Conservation (phyloP, 2,113 vertebrate species). For the Hiodon alosoides region DNA sequence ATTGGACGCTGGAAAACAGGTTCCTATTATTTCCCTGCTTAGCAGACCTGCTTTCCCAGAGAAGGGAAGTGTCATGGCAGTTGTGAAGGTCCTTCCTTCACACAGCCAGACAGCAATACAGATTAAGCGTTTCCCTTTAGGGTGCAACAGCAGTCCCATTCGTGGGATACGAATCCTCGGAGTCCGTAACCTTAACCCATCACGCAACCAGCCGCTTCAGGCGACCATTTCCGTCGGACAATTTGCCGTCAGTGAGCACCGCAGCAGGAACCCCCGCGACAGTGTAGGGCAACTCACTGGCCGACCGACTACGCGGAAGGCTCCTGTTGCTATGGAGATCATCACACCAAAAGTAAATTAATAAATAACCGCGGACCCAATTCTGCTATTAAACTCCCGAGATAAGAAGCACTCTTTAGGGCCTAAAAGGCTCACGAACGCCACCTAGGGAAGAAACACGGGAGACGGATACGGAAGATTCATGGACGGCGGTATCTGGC, state of each 20-base stretch:
- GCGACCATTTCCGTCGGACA: not conserved
- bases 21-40: too few relatives aligned
- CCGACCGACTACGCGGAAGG: not conserved
- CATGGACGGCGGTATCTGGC: too few relatives aligned
- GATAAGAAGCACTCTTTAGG: not conserved
- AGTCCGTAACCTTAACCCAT: too few relatives aligned
- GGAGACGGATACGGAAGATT: not conserved
- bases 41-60: too few relatives aligned
- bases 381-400: not conserved
- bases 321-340: slow-evolving; percentile 19
- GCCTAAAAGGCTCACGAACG: not conserved
- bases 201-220: too few relatives aligned
- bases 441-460: not conserved
- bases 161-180: not conserved
- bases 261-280: not conserved
- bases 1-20: too few relatives aligned
- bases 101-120: not conserved
- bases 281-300: not conserved
- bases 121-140: not conserved
- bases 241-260: not conserved
- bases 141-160: not conserved
- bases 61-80: too few relatives aligned
- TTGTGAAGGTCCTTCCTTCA: too few relatives aligned
- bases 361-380: not conserved
- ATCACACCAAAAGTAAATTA: not conserved